phyloP scores from a whole-genome alignment of 2,888 invertebrate genomes.

The Myathropa florea region DNA sequence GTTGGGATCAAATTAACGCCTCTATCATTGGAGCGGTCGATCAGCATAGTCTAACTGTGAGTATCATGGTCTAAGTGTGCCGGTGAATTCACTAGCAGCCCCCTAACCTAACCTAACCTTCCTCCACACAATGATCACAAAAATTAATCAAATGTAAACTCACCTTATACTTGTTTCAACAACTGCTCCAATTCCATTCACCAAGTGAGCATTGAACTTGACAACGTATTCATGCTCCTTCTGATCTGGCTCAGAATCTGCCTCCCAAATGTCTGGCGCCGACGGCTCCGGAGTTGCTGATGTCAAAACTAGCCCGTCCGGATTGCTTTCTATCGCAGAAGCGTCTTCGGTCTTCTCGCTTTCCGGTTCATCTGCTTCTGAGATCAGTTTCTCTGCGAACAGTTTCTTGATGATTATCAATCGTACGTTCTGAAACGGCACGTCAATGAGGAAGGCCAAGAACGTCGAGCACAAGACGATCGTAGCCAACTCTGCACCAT shows the following conservation, averaged over 20 bases:
- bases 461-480: conserved; percentile 82
- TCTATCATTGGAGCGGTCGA: no score
- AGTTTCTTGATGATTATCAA: conserved; percentile 80
- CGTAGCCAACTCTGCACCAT: conserved; percentile 82
- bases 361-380: conserved; percentile 70
- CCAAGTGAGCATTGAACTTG: conserved; percentile 54
- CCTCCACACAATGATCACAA: no score
- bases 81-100: no score
- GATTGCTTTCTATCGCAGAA: conserved; percentile 15
- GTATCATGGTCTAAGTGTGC: no score
- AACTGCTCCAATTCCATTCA: conserved; percentile 44
- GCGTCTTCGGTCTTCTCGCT: conserved; percentile 75
- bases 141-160: neutral
- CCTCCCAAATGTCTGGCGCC: conserved; percentile 82
- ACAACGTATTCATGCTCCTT: conserved; percentile 74
- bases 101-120: no score
- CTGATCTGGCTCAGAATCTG: conserved; percentile 74
- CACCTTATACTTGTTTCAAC: conserved; percentile 52
- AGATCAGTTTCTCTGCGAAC: conserved; percentile 73
- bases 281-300: conserved; percentile 73
- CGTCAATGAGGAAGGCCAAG: conserved; percentile 84
- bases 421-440: conserved; percentile 84
- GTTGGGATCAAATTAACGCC: no score
- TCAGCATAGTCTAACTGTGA: no score
- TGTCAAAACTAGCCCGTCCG: conserved; percentile 60